Conservation (phyloP, 1,140 invertebrate species). For the Brevipalpus yothersi region DNA sequence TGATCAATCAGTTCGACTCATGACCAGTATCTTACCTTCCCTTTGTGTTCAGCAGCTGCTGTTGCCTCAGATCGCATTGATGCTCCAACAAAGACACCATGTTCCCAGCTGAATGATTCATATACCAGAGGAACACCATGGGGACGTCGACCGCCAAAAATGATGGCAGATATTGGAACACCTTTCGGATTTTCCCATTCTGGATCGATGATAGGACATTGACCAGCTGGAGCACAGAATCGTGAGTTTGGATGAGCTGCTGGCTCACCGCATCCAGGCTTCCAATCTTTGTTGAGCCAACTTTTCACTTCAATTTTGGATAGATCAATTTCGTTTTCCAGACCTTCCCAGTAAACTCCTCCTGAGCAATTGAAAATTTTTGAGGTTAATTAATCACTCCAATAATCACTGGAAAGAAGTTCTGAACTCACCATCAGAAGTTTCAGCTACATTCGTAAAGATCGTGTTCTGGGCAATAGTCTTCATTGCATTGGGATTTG, state of each 20-base stretch:
- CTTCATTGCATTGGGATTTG: constrained; percentile 91
- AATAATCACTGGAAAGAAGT: too few relatives aligned
- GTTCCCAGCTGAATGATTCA: constrained; percentile 72
- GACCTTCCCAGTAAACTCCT: constrained; percentile 67
- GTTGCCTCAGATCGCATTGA: constrained; percentile 88
- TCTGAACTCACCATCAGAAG: constrained; percentile 58
- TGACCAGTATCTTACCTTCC: constrained; percentile 19
- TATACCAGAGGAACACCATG: constrained; percentile 75
- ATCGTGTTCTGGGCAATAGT: constrained; percentile 80
- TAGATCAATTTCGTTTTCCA: constrained; percentile 40
- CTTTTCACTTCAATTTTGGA: constrained; percentile 41
- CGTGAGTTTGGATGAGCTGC: constrained; percentile 81
- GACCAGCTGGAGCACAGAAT: constrained; percentile 70
- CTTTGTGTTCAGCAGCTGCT: constrained; percentile 85
- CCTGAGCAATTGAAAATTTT: not conserved
- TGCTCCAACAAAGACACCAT: constrained; percentile 87
- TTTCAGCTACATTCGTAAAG: constrained; percentile 96
- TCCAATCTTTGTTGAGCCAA: constrained; percentile 56
- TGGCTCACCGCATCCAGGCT: constrained; percentile 33
- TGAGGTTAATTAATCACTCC: too few relatives aligned
- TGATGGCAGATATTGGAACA: constrained; percentile 90
- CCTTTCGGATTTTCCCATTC: constrained; percentile 50
- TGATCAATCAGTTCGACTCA: too few relatives aligned
- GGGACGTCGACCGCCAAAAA: constrained; percentile 84
- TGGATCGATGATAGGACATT: constrained; percentile 33